phyloP scores from a whole-genome alignment of 2,888 invertebrate species.

The Scaptomyza parva region DNA sequence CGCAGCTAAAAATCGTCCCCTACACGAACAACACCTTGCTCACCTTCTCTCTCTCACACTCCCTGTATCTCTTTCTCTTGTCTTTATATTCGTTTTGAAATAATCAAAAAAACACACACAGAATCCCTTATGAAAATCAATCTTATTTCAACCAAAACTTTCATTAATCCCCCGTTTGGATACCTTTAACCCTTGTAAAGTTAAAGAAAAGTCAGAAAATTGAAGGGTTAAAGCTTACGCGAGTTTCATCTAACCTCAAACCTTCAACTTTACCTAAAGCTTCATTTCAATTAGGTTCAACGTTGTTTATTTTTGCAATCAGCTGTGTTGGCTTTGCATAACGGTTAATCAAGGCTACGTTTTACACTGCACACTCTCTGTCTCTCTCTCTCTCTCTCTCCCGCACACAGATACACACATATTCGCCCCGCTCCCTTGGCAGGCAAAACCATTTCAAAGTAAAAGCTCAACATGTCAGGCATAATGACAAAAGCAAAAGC shows the following conservation, averaged over 20 bases:
- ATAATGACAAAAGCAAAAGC: conserved; percentile 44
- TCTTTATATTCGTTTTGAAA: not conserved
- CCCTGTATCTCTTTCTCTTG: conserved; percentile 5
- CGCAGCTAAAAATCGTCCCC: conserved; percentile 53
- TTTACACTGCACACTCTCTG: conserved; percentile 35
- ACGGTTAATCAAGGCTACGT: conserved; percentile 54
- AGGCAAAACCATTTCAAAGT: conserved; percentile 78
- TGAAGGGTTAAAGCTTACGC: not conserved
- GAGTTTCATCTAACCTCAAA: not conserved
- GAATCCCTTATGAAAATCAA: not conserved
- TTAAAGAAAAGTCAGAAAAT: too few species aligned
- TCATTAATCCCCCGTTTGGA: too few species aligned
- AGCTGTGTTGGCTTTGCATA: conserved; percentile 32
- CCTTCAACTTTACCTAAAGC: not conserved
- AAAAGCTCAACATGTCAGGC: conserved; percentile 81
- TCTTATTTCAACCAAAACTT: not conserved
- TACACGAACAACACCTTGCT: conserved; percentile 25
- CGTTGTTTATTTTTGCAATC: conserved; percentile 9
- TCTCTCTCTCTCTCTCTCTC: conserved; percentile 5
- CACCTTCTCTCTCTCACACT: conserved; percentile 3
- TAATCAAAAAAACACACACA: not conserved
- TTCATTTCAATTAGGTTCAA: conserved; percentile 3
- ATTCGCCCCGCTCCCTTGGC: conserved; percentile 23
- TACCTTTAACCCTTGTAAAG: too few species aligned
- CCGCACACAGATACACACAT: not conserved